Evolutionary conservation across 1,140 invertebrate species (phyloP).

Genomic region (Maconellicoccus hirsutus): DNA sequence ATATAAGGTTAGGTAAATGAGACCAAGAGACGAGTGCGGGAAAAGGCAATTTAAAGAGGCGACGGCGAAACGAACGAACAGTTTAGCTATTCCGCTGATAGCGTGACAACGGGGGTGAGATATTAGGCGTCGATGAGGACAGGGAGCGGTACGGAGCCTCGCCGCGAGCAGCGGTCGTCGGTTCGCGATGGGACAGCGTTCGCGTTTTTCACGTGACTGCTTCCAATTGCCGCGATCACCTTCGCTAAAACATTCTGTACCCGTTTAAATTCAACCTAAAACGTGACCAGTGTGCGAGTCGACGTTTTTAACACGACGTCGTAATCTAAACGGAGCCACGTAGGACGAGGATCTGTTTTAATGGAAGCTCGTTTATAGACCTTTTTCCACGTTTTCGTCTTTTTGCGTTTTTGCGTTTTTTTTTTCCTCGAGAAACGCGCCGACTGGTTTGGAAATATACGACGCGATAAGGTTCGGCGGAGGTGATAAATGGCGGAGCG

Average conservation of each 20-base stretch:
- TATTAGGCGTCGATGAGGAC: constrained; percentile 14
- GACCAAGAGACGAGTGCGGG: neutral
- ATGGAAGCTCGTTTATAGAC: too few relatives aligned
- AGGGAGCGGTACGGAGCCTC: constrained; percentile 12
- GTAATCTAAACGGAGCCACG: too few relatives aligned
- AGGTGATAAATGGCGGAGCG: too few relatives aligned
- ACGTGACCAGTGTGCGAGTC: neutral
- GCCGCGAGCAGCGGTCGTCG: constrained; percentile 16
- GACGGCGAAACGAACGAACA: constrained; percentile 20
- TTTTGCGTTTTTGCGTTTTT: too few relatives aligned
- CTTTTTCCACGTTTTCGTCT: too few relatives aligned
- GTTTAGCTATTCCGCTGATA: constrained; percentile 21
- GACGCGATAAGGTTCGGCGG: too few relatives aligned
- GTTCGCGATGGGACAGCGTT: constrained; percentile 20
- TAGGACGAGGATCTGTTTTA: too few relatives aligned
- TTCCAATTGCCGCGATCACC: constrained; percentile 19
- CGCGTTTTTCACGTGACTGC: constrained; percentile 21
- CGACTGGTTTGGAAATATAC: too few relatives aligned
- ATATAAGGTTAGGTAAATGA: constrained; percentile 11
- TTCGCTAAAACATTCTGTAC: neutral
- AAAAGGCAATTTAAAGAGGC: constrained; percentile 22
- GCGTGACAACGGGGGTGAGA: constrained; percentile 21
- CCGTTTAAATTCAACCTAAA: neutral
- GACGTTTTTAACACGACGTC: neutral
- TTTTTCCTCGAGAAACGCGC: too few relatives aligned